Evolutionary conservation across 2,113 vertebrate genomes (phyloP).

Genomic region (Scophthalmus maximus): DNA sequence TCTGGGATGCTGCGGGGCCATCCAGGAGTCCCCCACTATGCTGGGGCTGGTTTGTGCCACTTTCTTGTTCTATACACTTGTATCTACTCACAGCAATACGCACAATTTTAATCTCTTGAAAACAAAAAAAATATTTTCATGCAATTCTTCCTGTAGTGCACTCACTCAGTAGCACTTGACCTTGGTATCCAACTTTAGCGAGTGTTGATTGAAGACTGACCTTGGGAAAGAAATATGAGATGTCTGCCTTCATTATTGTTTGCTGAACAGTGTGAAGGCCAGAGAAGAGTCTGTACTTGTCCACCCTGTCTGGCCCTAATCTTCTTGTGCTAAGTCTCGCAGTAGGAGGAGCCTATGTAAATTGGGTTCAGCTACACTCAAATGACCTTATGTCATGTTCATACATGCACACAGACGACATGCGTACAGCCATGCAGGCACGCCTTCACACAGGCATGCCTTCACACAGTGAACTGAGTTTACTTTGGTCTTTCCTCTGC

Average conservation of each 20-base stretch:
- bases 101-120: background rate
- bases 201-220: constrained; percentile 15
- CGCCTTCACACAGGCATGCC: constrained; percentile 6
- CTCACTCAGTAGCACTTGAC: background rate
- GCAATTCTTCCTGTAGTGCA: too few species aligned
- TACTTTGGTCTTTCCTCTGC: constrained; percentile 29
- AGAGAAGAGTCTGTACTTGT: constrained; percentile 35
- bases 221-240: constrained; percentile 23
- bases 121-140: background rate
- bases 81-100: background rate
- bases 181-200: background rate
- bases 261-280: constrained; percentile 54
- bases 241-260: constrained; percentile 29
- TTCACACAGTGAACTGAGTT: constrained; percentile 28
- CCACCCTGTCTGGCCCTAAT: constrained; percentile 54
- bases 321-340: constrained; percentile 68
- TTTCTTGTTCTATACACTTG: background rate
- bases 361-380: constrained; percentile 49
- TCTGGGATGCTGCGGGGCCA: constrained; percentile 94
- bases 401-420: constrained; percentile 5
- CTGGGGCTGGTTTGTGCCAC: constrained; percentile 90
- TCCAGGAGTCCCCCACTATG: constrained; percentile 97
- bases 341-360: constrained; percentile 52
- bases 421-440: background rate
- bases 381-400: constrained; percentile 58